Conservation (phyloP, 2,888 invertebrate genomes). For the Taenaris catops region DNA sequence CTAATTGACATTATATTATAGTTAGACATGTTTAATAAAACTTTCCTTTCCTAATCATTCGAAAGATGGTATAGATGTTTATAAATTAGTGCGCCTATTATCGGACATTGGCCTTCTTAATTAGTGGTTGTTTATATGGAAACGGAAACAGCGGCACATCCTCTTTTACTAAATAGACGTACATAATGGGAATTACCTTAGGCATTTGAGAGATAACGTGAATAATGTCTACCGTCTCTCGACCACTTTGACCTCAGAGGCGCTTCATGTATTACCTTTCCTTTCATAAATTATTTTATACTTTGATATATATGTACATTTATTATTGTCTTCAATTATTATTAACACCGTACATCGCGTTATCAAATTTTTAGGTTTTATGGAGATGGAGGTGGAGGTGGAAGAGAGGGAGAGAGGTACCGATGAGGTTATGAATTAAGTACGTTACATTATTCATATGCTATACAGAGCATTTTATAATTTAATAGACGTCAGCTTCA, state of each 20-base stretch:
- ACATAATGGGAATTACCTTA: constrained; percentile 18
- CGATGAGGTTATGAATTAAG: background rate
- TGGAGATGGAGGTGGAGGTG: too few relatives aligned
- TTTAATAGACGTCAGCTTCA: constrained; percentile 28
- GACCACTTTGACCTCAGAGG: constrained; percentile 19
- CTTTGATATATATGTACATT: too few relatives aligned
- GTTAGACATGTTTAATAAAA: background rate
- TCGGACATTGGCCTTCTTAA: constrained; percentile 4
- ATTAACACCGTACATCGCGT: too few relatives aligned
- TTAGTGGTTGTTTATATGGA: constrained; percentile 6
- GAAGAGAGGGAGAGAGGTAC: too few relatives aligned
- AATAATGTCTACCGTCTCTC: constrained; percentile 20
- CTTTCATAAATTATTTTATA: too few relatives aligned
- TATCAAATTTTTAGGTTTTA: too few relatives aligned
- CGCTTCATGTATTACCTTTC: too few relatives aligned
- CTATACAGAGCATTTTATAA: constrained; percentile 28
- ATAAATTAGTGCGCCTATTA: constrained; percentile 4
- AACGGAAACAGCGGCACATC: constrained; percentile 22
- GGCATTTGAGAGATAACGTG: constrained; percentile 23
- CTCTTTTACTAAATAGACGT: constrained; percentile 21
- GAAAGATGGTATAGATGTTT: background rate
- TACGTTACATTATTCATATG: constrained; percentile 9
- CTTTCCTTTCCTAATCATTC: background rate
- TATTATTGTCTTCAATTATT: too few relatives aligned
- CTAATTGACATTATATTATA: too few relatives aligned